Base-by-base conservation (phyloP, 2,888 invertebrate species). In the Stratiomys singularior region DNA sequence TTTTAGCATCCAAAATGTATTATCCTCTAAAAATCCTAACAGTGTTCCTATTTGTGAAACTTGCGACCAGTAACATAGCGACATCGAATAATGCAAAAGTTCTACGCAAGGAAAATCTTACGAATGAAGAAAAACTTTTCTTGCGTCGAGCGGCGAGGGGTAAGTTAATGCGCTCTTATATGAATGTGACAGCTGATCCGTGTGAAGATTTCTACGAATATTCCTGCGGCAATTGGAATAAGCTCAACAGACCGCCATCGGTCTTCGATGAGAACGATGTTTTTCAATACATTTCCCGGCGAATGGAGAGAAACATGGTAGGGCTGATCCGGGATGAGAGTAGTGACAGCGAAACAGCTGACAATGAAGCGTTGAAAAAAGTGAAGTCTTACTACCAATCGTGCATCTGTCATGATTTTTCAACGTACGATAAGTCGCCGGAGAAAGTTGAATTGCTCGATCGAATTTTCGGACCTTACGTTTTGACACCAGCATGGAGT, bases 191-290 rank as follows among this genome's bases (percentile, higher is more conserved):
- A 4, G 25, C 27, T 52, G 52, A 71, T 52, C 71, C 71, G 13
- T 71, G 71, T 27, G 52, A 47, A 1, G 27, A 47, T 52, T 71
- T 71, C 28, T 52, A 52, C 27, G 47, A 71, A 23, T 71, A 71
- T 52, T 47, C 71, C 1, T 71, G 71, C 18, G 71, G 71, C 9
- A 71, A 71, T 52, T 71, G 71, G 71, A 71, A 71, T 13, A 25
- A 11, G 23, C 2, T 21, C 47, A 56, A 71, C 27, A 47, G 25
- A 25, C 27, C 71, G 21, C 71, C 47, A 11, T 52, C 71, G 9
- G 21, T 67, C 5, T 44, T 44, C 28, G 67, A 67, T 23, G 67
- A 67, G 37, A 67, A 67, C 13, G 67, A 67, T 21, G 67, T 67
- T 5, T 67, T 67, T 4, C 67, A 44, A 21, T 30, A 21, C 67